These are phyloP conservation scores for Dipodomys merriami DNA, from an alignment of 2,113 vertebrate genomes.

Conservation along the genomic window DNA sequence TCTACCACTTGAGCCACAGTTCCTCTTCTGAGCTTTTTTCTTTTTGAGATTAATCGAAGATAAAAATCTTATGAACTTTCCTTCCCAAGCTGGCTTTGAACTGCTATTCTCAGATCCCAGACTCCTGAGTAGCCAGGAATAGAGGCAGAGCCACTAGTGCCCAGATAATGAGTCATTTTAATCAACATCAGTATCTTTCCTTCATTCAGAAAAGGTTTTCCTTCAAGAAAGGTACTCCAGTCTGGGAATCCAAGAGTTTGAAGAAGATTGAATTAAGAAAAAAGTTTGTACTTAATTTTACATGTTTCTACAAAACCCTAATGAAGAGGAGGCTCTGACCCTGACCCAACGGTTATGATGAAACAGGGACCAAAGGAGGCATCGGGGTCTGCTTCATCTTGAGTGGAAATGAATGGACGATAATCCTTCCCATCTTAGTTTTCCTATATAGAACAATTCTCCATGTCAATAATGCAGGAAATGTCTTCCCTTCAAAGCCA, in stretches of 20 bases:
- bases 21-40: too few species aligned
- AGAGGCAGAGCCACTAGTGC: too few species aligned
- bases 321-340: neutral
- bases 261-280: neutral
- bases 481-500: neutral
- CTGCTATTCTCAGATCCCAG: too few species aligned
- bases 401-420: neutral
- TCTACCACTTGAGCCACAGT: too few species aligned
- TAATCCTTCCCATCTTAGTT: neutral
- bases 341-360: neutral
- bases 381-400: neutral
- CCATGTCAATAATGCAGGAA: neutral
- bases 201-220: neutral
- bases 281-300: neutral
- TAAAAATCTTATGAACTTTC: too few species aligned
- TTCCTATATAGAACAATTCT: neutral
- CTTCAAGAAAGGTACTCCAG: constrained; percentile 5
- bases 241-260: neutral
- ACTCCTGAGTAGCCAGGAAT: too few species aligned
- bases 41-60: too few species aligned
- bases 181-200: neutral
- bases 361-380: neutral
- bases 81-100: too few species aligned
- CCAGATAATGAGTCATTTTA: neutral
- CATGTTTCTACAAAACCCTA: neutral